Conservation (phyloP, 2,888 invertebrate genomes). For the Pheosia tremula region DNA sequence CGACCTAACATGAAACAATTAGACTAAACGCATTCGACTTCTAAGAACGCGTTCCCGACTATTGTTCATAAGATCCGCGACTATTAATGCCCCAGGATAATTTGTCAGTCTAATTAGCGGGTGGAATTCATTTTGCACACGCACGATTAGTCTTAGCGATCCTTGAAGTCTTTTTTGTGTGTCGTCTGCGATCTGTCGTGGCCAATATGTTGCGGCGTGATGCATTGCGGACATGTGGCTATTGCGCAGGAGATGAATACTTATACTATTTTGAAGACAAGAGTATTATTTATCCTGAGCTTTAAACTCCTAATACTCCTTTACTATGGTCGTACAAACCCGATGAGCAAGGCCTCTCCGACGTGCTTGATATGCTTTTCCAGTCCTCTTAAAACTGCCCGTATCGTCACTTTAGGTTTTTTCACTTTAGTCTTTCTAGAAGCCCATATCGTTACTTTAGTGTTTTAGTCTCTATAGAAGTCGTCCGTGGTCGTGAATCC, state of each 20-base stretch:
- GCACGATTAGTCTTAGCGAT: slow-evolving; percentile 43
- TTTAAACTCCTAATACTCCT: neutral
- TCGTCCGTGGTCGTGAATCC: no score
- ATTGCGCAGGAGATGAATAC: neutral
- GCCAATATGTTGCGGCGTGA: slow-evolving; percentile 28
- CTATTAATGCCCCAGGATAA: slow-evolving; percentile 48
- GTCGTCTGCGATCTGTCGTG: slow-evolving; percentile 36
- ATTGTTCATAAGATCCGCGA: slow-evolving; percentile 46
- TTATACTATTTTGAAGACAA: neutral
- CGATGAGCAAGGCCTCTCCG: no score
- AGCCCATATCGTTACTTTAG: no score
- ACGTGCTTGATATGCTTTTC: no score
- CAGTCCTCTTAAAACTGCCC: no score
- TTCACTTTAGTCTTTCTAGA: no score
- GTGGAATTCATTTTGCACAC: slow-evolving; percentile 49
- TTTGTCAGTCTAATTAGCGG: slow-evolving; percentile 58
- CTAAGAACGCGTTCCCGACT: slow-evolving; percentile 34
- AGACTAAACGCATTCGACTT: slow-evolving; percentile 13
- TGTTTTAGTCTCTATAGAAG: no score
- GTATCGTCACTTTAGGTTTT: no score
- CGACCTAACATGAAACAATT: slow-evolving; percentile 5
- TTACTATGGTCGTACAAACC: no score
- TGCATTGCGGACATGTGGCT: slow-evolving; percentile 35
- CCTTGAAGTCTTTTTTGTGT: slow-evolving; percentile 30
- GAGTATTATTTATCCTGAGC: neutral